A percentile compares a stretch with the other conserved stretches of the same genome.
These are phyloP conservation scores for Diabrotica undecimpunctata DNA, from an alignment of 1,140 invertebrate genomes.

Conservation along the genomic window DNA sequence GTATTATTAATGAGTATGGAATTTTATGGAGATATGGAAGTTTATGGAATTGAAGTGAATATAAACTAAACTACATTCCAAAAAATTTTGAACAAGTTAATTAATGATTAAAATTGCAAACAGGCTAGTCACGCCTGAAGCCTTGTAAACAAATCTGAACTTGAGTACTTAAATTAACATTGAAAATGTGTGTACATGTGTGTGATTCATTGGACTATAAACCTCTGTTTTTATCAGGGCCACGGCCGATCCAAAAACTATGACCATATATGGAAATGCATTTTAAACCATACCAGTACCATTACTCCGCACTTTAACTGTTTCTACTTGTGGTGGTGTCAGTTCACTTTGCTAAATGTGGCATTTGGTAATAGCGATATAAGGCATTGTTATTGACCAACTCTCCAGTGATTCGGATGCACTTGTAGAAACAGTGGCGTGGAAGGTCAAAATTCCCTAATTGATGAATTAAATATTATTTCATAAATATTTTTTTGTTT, in stretches of 20 bases:
- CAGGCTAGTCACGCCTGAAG: no score
- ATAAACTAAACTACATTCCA: no score
- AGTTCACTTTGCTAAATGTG: neutral
- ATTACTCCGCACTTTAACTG: neutral
- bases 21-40: no score
- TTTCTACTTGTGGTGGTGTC: no score
- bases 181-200: neutral
- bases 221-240: neutral
- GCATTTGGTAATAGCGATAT: slow-evolving; percentile 3
- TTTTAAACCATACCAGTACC: neutral
- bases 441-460: neutral
- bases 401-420: neutral
- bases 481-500: no score
- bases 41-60: no score
- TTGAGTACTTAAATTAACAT: neutral
- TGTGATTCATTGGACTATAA: neutral
- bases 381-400: slow-evolving; percentile 1
- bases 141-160: no score
- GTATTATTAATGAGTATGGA: no score
- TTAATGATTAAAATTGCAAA: no score
- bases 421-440: neutral
- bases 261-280: neutral
- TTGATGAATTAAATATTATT: no score
- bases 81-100: no score
- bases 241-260: neutral